These are phyloP conservation scores for Sebastes nivosus DNA, from an alignment of 2,797 vertebrate genomes.

Conservation along the genomic window DNA sequence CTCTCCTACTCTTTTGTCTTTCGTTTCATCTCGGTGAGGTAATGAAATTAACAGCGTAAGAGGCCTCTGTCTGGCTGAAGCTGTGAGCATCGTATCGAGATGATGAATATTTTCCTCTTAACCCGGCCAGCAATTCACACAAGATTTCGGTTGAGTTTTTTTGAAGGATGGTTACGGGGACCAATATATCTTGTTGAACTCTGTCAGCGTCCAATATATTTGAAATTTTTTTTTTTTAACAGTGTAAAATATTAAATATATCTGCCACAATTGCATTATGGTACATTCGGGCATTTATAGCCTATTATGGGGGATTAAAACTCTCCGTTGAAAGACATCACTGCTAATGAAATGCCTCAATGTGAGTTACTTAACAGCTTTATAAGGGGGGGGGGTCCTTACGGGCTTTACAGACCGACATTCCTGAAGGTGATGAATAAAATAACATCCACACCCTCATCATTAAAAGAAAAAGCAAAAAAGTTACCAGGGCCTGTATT, in stretches of 20 bases:
- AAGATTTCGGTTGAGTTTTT: not conserved
- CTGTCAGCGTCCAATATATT: not conserved
- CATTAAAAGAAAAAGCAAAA: not conserved
- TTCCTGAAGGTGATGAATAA: not conserved
- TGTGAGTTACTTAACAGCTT: not conserved
- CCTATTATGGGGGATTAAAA: not conserved
- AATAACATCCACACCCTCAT: not conserved
- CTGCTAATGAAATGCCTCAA: not conserved
- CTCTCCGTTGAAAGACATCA: not conserved
- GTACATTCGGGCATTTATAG: not conserved
- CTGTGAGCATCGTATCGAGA: conserved; percentile 19
- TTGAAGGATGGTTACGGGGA: not conserved
- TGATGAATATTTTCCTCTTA: conserved; percentile 3
- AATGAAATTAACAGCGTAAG: conserved; percentile 69
- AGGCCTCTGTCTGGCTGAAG: conserved; percentile 22
- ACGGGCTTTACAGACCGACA: not conserved
- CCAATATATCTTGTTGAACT: not conserved
- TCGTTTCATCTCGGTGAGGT: conserved; percentile 34
- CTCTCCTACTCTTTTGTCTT: not conserved
- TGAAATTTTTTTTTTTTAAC: not conserved
- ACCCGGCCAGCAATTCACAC: not conserved
- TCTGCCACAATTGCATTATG: not conserved
- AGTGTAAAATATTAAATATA: not conserved
- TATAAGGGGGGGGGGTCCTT: not conserved
- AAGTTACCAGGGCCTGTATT: not conserved